A percentile compares a stretch with the other conserved stretches of the same genome.
phyloP scores from a whole-genome alignment of 2,113 vertebrate genomes.

The Cisticola juncidis region DNA sequence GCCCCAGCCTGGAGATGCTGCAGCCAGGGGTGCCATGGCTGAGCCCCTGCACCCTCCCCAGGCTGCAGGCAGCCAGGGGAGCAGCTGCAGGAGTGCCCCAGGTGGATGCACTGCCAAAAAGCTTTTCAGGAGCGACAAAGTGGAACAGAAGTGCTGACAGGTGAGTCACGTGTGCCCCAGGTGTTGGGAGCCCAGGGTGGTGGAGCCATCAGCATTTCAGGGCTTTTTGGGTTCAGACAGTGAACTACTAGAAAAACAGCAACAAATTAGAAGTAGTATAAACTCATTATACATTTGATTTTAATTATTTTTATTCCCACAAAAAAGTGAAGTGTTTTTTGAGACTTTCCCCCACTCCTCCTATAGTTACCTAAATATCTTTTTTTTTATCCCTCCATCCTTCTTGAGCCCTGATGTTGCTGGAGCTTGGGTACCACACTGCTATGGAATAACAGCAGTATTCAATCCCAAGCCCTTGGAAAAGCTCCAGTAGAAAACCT shows the following conservation, averaged over 20 bases:
- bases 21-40: rapidly evolving
- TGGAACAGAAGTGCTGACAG: not conserved
- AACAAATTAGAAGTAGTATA: not conserved
- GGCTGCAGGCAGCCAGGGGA: not conserved
- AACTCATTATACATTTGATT: not conserved
- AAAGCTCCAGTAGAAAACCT: not conserved
- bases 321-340: not conserved
- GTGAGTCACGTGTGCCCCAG: rapidly evolving
- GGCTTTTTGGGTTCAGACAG: not conserved
- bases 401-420: not conserved
- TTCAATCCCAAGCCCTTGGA: not conserved
- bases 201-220: not conserved
- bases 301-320: constrained; percentile 5
- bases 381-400: not conserved
- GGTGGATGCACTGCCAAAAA: rapidly evolving
- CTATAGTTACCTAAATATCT: not conserved
- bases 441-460: not conserved
- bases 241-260: not conserved
- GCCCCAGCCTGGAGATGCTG: rapidly evolving
- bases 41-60: rapidly evolving
- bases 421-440: not conserved
- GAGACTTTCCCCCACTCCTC: not conserved
- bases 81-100: not conserved
- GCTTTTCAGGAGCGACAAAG: not conserved
- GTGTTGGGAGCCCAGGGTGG: rapidly evolving